A percentile compares a stretch with the other conserved stretches of the same genome.
phyloP scores from a whole-genome alignment of 1,140 invertebrate species.

The Arctopsyche grandis region DNA sequence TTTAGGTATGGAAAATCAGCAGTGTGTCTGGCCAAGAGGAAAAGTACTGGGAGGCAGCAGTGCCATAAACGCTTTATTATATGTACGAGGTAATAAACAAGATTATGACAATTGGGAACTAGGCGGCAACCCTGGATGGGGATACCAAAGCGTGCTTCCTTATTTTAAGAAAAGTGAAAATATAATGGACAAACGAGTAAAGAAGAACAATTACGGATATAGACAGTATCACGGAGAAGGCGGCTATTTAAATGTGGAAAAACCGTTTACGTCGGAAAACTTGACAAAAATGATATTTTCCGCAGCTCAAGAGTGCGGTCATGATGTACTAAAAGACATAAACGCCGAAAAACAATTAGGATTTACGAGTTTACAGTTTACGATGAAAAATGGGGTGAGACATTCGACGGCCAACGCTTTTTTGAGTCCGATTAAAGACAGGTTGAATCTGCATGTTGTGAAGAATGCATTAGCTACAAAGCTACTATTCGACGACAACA shows the following conservation, averaged over 20 bases:
- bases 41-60: slow-evolving; percentile 72
- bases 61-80: slow-evolving; percentile 75
- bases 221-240: slow-evolving; percentile 73
- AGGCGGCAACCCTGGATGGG: slow-evolving; percentile 62
- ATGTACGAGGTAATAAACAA: slow-evolving; percentile 69
- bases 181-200: slow-evolving; percentile 76
- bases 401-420: slow-evolving; percentile 65
- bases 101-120: slow-evolving; percentile 77
- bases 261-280: slow-evolving; percentile 57
- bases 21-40: slow-evolving; percentile 67
- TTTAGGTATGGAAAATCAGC: slow-evolving; percentile 57
- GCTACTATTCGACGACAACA: slow-evolving; percentile 67
- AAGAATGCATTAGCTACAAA: slow-evolving; percentile 72
- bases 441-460: slow-evolving; percentile 75
- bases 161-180: slow-evolving; percentile 66
- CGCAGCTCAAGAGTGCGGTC: slow-evolving; percentile 77
- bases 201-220: slow-evolving; percentile 39
- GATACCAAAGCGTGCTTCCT: slow-evolving; percentile 61
- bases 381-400: slow-evolving; percentile 65
- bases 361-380: slow-evolving; percentile 58
- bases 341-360: slow-evolving; percentile 65
- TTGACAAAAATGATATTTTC: slow-evolving; percentile 42
- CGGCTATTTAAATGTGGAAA: slow-evolving; percentile 81
- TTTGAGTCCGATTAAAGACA: slow-evolving; percentile 63
- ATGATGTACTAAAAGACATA: slow-evolving; percentile 68